These are phyloP conservation scores for Hormiphora californensis DNA, from an alignment of 37 sponge, comb jelly and placozoan genomes.

Conservation along the genomic window DNA sequence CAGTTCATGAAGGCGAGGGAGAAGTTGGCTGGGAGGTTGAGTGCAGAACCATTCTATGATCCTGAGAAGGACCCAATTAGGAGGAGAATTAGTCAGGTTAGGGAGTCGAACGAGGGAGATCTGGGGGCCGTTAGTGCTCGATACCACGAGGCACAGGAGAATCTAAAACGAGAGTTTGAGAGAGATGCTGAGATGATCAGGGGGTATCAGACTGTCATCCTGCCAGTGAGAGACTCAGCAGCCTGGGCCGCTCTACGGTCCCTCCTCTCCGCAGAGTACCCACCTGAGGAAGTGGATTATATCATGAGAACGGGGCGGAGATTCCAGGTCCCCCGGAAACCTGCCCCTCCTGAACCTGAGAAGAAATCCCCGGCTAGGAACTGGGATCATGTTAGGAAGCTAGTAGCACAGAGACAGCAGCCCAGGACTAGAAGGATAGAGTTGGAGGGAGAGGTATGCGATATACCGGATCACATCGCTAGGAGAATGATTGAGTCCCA, in stretches of 20 bases:
- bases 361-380: neutral
- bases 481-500: neutral
- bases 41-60: neutral
- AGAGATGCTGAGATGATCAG: neutral
- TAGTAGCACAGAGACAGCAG: neutral
- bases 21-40: neutral
- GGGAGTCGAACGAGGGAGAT: neutral
- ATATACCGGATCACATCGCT: conserved; percentile 16
- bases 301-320: conserved; percentile 51
- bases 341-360: neutral
- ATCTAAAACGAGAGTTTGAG: neutral
- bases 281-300: conserved; percentile 36
- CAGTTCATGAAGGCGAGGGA: neutral
- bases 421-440: neutral
- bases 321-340: neutral
- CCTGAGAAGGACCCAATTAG: neutral
- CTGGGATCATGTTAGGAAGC: neutral
- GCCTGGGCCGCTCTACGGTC: neutral
- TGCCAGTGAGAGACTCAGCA: neutral
- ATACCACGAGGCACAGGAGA: neutral
- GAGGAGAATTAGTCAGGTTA: neutral
- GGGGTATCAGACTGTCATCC: neutral
- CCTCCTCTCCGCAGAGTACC: neutral
- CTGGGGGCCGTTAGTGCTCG: neutral
- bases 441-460: conserved; percentile 29